These are phyloP conservation scores for Meteorus colon DNA, from an alignment of 2,888 invertebrate genomes.

Conservation along the genomic window DNA sequence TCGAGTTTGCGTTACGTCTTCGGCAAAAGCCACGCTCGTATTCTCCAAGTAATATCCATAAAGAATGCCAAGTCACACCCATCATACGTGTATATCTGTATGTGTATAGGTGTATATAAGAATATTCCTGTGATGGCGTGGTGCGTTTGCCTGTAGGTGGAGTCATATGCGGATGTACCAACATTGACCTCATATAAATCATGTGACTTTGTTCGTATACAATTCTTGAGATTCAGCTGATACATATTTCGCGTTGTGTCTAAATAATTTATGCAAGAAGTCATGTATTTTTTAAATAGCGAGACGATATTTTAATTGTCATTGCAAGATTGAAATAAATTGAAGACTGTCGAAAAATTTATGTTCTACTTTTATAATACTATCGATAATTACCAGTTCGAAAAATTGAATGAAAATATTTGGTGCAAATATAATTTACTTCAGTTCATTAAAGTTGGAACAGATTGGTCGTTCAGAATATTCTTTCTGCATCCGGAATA, in stretches of 20 bases:
- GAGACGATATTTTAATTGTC: too few relatives aligned
- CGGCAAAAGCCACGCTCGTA: conserved; percentile 26
- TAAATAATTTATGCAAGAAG: not conserved
- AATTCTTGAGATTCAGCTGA: conserved; percentile 21
- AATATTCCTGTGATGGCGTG: conserved; percentile 36
- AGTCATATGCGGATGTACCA: conserved; percentile 26
- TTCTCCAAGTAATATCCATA: conserved; percentile 59
- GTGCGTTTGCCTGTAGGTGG: conserved; percentile 31
- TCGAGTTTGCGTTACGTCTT: conserved; percentile 35
- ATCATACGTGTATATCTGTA: conserved; percentile 49
- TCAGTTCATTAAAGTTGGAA: too few relatives aligned
- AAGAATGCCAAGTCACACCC: conserved; percentile 67
- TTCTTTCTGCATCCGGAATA: too few relatives aligned
- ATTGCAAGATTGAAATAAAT: too few relatives aligned
- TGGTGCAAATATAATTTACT: too few relatives aligned
- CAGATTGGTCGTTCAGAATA: too few relatives aligned
- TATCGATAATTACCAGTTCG: too few relatives aligned
- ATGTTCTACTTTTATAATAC: too few relatives aligned
- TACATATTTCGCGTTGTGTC: conserved; percentile 7
- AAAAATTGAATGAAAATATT: too few relatives aligned
- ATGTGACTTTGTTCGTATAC: conserved; percentile 10
- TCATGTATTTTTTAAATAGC: too few relatives aligned
- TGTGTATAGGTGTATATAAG: not conserved
- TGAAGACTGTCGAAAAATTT: too few relatives aligned
- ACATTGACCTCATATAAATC: conserved; percentile 32